phyloP scores from a whole-genome alignment of 2,888 invertebrate genomes.

The Pterobdella sp. region DNA sequence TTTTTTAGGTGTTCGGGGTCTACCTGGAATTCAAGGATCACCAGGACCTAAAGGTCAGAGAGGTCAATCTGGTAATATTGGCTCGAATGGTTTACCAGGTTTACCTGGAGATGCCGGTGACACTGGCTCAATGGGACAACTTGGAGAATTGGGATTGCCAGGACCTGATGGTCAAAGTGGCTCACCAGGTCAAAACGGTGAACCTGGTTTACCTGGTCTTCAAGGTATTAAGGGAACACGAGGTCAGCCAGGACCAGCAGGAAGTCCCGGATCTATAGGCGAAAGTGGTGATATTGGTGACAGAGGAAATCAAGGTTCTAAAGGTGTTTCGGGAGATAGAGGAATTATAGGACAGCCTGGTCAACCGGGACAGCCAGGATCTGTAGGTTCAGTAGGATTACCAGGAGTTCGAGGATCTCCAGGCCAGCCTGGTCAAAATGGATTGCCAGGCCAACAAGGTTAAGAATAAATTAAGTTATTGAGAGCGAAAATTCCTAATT shows the following conservation, averaged over 20 bases:
- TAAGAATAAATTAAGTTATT: no score
- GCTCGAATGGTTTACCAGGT: conserved; percentile 27
- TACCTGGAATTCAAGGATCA: conserved; percentile 29
- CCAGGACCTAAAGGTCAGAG: conserved; percentile 28
- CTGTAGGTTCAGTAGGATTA: conserved; percentile 30
- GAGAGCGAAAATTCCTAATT: no score
- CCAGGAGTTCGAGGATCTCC: background rate
- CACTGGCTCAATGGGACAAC: conserved; percentile 28
- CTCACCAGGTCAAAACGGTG: conserved; percentile 30
- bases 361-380: conserved; percentile 27
- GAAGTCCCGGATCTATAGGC: conserved; percentile 26
- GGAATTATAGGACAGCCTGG: conserved; percentile 34
- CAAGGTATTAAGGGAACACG: conserved; percentile 29
- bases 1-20: conserved; percentile 24
- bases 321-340: conserved; percentile 25
- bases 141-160: conserved; percentile 18
- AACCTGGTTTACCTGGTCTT: conserved; percentile 29
- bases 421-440: conserved; percentile 15
- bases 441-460: conserved; percentile 13
- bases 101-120: conserved; percentile 25
- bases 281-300: conserved; percentile 32
- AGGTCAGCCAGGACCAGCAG: conserved; percentile 28
- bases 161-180: conserved; percentile 28
- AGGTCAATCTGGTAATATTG: conserved; percentile 28
- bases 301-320: conserved; percentile 21